Conservation (phyloP, 2,888 invertebrate genomes). For the Caenorhabditis sp. region DNA sequence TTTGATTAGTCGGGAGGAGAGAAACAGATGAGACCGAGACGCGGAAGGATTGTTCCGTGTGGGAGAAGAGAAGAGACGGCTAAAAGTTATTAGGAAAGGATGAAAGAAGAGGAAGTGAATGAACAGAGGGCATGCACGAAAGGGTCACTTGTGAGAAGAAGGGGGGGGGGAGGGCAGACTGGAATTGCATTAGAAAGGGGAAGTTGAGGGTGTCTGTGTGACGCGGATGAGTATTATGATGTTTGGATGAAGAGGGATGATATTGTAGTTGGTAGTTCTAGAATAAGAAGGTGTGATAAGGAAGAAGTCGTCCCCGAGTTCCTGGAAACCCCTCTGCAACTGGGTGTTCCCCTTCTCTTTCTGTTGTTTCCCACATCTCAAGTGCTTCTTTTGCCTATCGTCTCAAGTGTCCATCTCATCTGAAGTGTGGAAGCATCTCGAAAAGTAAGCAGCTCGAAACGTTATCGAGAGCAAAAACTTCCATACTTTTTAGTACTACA, state of each 20-base stretch:
- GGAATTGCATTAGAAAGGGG: neutral
- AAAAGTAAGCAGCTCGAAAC: neutral
- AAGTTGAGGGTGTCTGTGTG: neutral
- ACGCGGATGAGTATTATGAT: neutral
- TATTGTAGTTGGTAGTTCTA: too few species aligned
- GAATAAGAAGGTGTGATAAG: too few species aligned
- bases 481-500: too few species aligned
- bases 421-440: too few species aligned
- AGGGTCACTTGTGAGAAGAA: neutral
- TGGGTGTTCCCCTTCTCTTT: neutral
- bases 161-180: neutral
- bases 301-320: too few species aligned
- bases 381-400: neutral
- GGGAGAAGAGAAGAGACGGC: too few species aligned
- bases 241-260: too few species aligned
- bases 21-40: slow-evolving; percentile 28
- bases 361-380: neutral
- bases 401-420: neutral
- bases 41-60: too few species aligned
- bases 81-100: neutral
- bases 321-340: neutral
- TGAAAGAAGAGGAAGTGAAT: neutral
- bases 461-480: neutral
- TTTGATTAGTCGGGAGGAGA: slow-evolving; percentile 28
- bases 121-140: neutral